These are phyloP conservation scores for Tiliacea citrago DNA, from an alignment of 2,888 invertebrate species.

Conservation along the genomic window DNA sequence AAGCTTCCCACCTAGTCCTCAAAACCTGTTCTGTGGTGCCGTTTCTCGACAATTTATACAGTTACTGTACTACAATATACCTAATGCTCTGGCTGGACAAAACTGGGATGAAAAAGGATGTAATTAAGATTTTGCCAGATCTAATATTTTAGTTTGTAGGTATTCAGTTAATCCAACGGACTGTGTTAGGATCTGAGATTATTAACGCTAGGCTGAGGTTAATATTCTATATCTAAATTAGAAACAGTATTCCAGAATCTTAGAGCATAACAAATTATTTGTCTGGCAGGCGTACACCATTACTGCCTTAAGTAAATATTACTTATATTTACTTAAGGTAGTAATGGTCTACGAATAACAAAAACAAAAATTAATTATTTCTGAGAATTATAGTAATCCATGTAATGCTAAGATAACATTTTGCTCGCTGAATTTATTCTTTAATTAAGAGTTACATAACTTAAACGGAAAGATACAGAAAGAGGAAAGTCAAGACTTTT, in stretches of 20 bases:
- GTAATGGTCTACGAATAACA: too few relatives aligned
- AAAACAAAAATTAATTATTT: background rate
- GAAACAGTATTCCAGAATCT: background rate
- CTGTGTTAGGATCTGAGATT: background rate
- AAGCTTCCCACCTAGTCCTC: background rate
- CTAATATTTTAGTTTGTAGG: background rate
- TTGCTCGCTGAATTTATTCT: background rate
- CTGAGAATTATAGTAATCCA: background rate
- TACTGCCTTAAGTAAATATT: background rate
- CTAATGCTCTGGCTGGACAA: background rate
- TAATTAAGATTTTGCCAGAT: background rate
- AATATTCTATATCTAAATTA: conserved; percentile 1
- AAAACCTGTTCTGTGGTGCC: background rate
- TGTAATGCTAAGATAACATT: background rate
- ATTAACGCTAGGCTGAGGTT: too few relatives aligned
- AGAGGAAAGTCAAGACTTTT: background rate
- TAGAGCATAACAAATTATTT: background rate
- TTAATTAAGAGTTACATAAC: background rate
- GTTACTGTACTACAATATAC: background rate
- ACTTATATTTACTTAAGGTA: too few relatives aligned
- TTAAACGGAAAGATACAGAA: background rate
- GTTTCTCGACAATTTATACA: background rate
- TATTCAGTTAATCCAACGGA: background rate
- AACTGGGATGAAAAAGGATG: background rate
- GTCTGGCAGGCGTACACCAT: background rate